Evolutionary conservation across 1,140 invertebrate species (phyloP).

Genomic region (Popillia japonica): DNA sequence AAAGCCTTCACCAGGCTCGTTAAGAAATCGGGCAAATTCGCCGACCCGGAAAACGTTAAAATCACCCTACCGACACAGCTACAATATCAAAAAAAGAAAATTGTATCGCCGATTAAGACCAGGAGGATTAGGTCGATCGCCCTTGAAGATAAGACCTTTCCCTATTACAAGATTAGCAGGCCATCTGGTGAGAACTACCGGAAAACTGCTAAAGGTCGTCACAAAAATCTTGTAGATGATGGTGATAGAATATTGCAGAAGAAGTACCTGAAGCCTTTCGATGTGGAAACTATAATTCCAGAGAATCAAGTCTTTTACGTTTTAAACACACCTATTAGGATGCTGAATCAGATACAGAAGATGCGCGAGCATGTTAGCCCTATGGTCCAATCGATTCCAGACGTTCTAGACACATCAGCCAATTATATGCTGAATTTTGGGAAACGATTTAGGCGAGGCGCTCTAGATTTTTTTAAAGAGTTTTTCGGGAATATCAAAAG

Average conservation of each 20-base stretch:
- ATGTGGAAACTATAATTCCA: neutral
- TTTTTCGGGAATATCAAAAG: neutral
- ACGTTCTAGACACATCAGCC: neutral
- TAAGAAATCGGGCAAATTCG: conserved; percentile 1
- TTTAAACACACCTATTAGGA: conserved; percentile 22
- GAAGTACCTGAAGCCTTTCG: neutral
- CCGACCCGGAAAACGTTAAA: neutral
- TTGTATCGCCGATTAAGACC: neutral
- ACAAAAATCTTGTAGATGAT: neutral
- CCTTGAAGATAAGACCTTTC: conserved; percentile 1
- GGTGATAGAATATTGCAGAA: neutral
- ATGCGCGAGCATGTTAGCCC: conserved; percentile 14
- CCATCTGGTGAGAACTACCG: neutral
- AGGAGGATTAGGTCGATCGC: neutral
- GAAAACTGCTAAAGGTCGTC: neutral
- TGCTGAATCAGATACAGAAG: conserved; percentile 1
- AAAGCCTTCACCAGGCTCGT: neutral
- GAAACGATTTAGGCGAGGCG: neutral
- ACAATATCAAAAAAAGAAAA: neutral
- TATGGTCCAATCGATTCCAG: neutral
- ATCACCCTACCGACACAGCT: neutral
- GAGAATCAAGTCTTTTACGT: conserved; percentile 2
- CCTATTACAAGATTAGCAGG: conserved; percentile 20
- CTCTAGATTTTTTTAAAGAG: neutral
- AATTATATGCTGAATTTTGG: conserved; percentile 12